Evolutionary conservation across 2,888 invertebrate species (phyloP).

Genomic region (Drosophila rellima): DNA sequence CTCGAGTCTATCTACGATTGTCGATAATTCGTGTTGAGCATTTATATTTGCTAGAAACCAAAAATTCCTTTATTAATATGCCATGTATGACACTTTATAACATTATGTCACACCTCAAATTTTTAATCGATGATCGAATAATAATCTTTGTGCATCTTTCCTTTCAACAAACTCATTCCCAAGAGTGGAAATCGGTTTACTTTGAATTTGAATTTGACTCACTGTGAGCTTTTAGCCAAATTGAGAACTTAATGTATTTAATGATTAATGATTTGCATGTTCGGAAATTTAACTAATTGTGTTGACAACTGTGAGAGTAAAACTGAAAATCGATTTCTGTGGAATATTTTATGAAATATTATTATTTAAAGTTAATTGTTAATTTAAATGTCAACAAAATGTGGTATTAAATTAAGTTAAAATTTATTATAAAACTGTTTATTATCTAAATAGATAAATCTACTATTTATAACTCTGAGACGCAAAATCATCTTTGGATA

Average conservation of each 20-base stretch:
- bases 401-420: neutral
- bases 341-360: neutral
- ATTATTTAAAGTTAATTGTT: neutral
- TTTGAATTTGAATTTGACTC: slow-evolving; percentile 29
- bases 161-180: slow-evolving; percentile 7
- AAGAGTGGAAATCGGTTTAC: slow-evolving; percentile 15
- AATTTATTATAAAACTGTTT: neutral
- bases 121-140: slow-evolving; percentile 27
- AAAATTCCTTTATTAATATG: slow-evolving; percentile 26
- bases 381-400: slow-evolving; percentile 2
- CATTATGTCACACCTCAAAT: slow-evolving; percentile 43
- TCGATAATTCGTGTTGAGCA: slow-evolving; percentile 11
- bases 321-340: slow-evolving; percentile 7
- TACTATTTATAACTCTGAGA: slow-evolving; percentile 7
- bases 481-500: slow-evolving; percentile 3
- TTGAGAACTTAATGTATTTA: slow-evolving; percentile 27
- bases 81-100: slow-evolving; percentile 14
- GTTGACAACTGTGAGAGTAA: slow-evolving; percentile 40
- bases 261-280: slow-evolving; percentile 41
- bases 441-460: slow-evolving; percentile 5
- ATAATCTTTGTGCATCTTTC: slow-evolving; percentile 26
- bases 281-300: slow-evolving; percentile 20
- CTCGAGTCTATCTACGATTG: slow-evolving; percentile 1
- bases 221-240: slow-evolving; percentile 34
- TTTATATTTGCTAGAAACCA: slow-evolving; percentile 7